Evolutionary conservation across 2,797 vertebrate genomes (phyloP).

Genomic region (Tenualosa ilisha): DNA sequence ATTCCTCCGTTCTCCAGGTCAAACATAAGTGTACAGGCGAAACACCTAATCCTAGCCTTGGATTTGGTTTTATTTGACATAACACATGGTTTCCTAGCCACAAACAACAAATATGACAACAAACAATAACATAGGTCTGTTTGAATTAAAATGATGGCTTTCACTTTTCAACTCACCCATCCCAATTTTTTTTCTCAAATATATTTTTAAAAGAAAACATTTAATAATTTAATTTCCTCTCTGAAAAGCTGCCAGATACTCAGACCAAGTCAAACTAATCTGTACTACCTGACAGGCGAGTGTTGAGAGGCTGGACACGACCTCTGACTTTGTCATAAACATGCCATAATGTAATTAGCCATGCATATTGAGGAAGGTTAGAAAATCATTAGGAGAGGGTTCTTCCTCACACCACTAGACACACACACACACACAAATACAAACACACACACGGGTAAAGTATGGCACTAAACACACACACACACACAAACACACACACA

Average conservation of each 20-base stretch:
- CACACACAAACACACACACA: neutral
- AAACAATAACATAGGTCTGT: neutral
- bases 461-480: neutral
- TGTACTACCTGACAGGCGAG: neutral
- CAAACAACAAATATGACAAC: neutral
- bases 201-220: neutral
- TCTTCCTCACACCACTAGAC: neutral
- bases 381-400: neutral
- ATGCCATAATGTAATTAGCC: neutral
- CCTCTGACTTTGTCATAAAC: constrained; percentile 13
- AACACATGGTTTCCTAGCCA: neutral
- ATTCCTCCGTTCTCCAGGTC: neutral
- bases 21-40: neutral
- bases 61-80: neutral
- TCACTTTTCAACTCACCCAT: neutral
- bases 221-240: neutral
- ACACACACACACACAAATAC: neutral
- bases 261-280: neutral
- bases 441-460: neutral
- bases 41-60: no score
- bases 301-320: neutral
- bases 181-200: neutral
- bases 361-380: neutral
- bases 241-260: neutral
- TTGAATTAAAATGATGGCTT: neutral